phyloP scores from a whole-genome alignment of 2,888 invertebrate species.

The Yponomeuta cagnagella region DNA sequence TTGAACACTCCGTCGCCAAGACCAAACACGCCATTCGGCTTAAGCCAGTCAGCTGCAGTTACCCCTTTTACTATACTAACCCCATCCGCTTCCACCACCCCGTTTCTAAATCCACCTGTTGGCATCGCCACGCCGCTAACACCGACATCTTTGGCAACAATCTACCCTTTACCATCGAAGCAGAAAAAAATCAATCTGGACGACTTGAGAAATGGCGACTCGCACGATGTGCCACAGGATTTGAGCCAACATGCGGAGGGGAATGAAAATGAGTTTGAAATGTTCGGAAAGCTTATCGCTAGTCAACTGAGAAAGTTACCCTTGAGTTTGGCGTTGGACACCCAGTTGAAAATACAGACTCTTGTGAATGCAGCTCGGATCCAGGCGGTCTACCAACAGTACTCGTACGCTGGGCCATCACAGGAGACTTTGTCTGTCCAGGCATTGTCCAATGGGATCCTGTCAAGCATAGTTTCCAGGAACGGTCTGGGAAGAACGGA shows the following conservation, averaged over 20 bases:
- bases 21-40: constrained; percentile 63
- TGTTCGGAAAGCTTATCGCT: constrained; percentile 68
- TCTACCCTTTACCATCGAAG: constrained; percentile 62
- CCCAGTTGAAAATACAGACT: constrained; percentile 67
- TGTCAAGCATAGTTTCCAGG: constrained; percentile 59
- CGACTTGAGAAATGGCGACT: constrained; percentile 37
- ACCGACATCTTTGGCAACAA: constrained; percentile 56
- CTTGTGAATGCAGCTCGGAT: constrained; percentile 64
- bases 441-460: constrained; percentile 63
- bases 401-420: constrained; percentile 66
- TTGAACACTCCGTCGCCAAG: constrained; percentile 67
- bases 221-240: constrained; percentile 58
- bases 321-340: constrained; percentile 61
- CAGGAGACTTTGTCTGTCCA: constrained; percentile 66
- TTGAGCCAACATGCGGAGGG: constrained; percentile 65
- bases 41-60: constrained; percentile 41
- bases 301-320: constrained; percentile 66
- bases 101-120: constrained; percentile 66
- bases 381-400: constrained; percentile 69
- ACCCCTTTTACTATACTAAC: constrained; percentile 61
- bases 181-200: constrained; percentile 57
- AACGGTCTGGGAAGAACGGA: constrained; percentile 45
- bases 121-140: constrained; percentile 68
- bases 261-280: constrained; percentile 68
- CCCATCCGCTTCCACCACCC: constrained; percentile 46